Percentiles rank a stretch among this genome's conserved stretches.
Evolutionary conservation across 2,888 invertebrate genomes (phyloP).

Genomic region (Lasiommata megera): DNA sequence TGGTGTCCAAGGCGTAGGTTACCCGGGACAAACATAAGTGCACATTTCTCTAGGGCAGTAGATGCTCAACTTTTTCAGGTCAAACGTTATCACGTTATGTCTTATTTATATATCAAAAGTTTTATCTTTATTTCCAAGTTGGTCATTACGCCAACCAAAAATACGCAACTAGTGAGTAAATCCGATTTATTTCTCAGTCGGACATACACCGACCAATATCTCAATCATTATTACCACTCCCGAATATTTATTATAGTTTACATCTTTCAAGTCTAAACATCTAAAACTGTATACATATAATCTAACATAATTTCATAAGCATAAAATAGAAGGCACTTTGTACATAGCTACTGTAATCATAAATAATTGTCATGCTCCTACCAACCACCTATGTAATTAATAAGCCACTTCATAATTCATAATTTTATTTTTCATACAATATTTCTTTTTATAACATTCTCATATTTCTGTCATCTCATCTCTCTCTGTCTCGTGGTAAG

Average conservation of each 20-base stretch:
- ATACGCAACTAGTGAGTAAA: no score
- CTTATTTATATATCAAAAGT: no score
- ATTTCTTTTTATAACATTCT: not conserved
- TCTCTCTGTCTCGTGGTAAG: not conserved
- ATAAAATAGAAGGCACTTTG: slow-evolving; percentile 10
- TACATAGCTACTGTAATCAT: slow-evolving; percentile 13
- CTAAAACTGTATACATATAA: not conserved
- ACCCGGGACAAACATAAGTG: no score
- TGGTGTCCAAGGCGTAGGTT: no score
- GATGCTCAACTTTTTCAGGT: no score
- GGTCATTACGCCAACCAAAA: no score
- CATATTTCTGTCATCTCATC: not conserved
- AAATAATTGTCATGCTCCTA: slow-evolving; percentile 19
- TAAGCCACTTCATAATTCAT: not conserved
- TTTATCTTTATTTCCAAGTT: no score
- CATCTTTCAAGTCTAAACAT: not conserved
- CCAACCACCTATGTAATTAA: not conserved
- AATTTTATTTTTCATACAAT: not conserved
- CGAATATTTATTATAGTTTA: not conserved
- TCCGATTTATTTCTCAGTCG: no score
- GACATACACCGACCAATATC: no score
- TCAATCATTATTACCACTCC: no score
- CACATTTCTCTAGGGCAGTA: no score
- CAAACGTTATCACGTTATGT: no score
- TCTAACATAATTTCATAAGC: not conserved